Evolutionary conservation across 2,888 invertebrate species (phyloP).

Genomic region (Colostygia pectinataria): DNA sequence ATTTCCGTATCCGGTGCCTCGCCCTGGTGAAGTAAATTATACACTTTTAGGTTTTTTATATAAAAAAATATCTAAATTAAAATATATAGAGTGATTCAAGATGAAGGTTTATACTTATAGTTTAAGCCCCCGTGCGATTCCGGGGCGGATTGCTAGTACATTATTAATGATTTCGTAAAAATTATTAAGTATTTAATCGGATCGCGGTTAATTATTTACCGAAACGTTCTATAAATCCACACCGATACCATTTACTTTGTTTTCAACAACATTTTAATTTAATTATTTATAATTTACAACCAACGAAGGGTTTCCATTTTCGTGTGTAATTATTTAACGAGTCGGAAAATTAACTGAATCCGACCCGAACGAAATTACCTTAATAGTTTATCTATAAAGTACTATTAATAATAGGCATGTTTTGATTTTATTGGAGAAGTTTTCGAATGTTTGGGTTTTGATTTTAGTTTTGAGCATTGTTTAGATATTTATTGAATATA

Average conservation of each 20-base stretch:
- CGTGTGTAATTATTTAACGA: conserved; percentile 47
- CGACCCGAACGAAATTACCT: conserved; percentile 16
- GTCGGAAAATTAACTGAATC: conserved; percentile 50
- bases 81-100: too few relatives aligned
- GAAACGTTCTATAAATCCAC: too few relatives aligned
- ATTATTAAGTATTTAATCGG: too few relatives aligned
- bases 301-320: conserved; percentile 32
- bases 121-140: too few relatives aligned
- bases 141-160: too few relatives aligned
- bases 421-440: conserved; percentile 9
- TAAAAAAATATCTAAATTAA: neutral
- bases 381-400: conserved; percentile 16
- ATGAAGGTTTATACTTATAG: too few relatives aligned
- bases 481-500: too few relatives aligned
- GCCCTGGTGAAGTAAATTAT: conserved; percentile 74
- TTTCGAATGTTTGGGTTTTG: conserved; percentile 3
- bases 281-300: conserved; percentile 5
- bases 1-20: conserved; percentile 91
- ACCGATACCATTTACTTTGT: neutral
- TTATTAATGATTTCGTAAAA: too few relatives aligned
- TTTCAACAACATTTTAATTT: conserved; percentile 8
- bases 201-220: too few relatives aligned
- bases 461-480: too few relatives aligned
- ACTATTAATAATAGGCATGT: conserved; percentile 1
- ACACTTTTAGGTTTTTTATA: neutral